Base-by-base conservation (phyloP, 64 coral and sea anemone genomes). In the Actinia tenebrosa region DNA sequence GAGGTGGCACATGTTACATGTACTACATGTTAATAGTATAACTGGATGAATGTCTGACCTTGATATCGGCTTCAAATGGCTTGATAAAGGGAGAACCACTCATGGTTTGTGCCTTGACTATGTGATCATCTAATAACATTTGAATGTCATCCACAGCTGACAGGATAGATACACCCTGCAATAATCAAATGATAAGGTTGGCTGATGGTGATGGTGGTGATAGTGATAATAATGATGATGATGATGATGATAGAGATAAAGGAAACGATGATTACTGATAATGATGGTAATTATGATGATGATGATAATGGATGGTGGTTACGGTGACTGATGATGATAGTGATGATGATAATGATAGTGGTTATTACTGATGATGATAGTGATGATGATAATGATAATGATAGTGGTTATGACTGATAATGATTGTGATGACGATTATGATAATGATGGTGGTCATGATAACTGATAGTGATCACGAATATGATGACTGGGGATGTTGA, bases 71-170 rank as follows among this genome's bases (percentile, higher is more conserved):
- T 53, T 99, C 97, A 93, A 99, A 99, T 4, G 97, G 97, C 89
- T 99, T 99, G 52, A 99, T 95, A 45, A 95, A 99, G 10, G 97
- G 97, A 23, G 97, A 99, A 11, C 97, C 97, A 87, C 97, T 95
- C 97, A 99, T 99, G 9, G 97, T 99, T 46, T 99, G 97, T 16
- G 97, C 97, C 77, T 99, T 99, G 71, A 99, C 97, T 26, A 99
- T 95, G 83, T 99, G 97, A 87, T 99, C 97, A 88, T 99, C 97
- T 25, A 99, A 72, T 15, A 99, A 75, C 93, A 99, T 82, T 44
- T 99, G 97, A 55, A 95, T 93, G 45, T 99, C 97, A 45, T 99
- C 97, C 59, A 99, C 97, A 64, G 97, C 93, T 14, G 97, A 99
- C 86, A 99, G 75, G 63, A 99, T 93, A 5, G 93, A 99, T 45